Conservation (phyloP, 2,113 vertebrate species). For the Grammomys surdaster region DNA sequence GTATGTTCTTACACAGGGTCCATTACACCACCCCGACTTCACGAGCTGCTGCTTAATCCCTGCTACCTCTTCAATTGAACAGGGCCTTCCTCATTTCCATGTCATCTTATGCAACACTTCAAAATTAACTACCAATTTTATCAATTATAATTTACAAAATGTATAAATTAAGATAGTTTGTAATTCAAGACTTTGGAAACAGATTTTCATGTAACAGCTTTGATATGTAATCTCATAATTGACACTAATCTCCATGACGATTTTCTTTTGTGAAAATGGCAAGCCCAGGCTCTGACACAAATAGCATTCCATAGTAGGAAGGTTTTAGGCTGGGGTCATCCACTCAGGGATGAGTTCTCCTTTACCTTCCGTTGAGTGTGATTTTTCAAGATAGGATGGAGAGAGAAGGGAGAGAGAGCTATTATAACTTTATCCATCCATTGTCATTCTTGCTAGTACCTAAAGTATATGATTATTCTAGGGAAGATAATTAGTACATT, state of each 20-base stretch:
- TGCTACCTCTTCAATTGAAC: conserved; percentile 90
- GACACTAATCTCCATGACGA: background rate
- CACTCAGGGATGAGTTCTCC: background rate
- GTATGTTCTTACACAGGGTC: conserved; percentile 81
- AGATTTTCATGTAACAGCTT: conserved; percentile 18
- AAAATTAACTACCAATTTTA: background rate
- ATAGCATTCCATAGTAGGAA: background rate
- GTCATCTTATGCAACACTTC: background rate
- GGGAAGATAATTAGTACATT: background rate
- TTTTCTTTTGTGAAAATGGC: conserved; percentile 24
- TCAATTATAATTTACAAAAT: conserved; percentile 15
- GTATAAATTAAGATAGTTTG: background rate
- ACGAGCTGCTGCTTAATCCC: conserved; percentile 91
- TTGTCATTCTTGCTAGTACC: background rate
- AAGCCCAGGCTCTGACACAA: background rate
- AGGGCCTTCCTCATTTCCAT: conserved; percentile 82
- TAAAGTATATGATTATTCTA: background rate
- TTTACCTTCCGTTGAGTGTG: background rate
- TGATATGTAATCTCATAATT: conserved; percentile 3
- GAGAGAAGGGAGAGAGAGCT: background rate
- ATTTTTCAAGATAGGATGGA: background rate
- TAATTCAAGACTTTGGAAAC: conserved; percentile 11
- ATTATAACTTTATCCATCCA: too few relatives aligned
- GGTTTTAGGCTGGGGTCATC: background rate
- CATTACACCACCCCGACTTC: conserved; percentile 88